phyloP scores from a whole-genome alignment of 30 jellyfish, hydroid and myxozoan species.

The Cassiopea xamachana region DNA sequence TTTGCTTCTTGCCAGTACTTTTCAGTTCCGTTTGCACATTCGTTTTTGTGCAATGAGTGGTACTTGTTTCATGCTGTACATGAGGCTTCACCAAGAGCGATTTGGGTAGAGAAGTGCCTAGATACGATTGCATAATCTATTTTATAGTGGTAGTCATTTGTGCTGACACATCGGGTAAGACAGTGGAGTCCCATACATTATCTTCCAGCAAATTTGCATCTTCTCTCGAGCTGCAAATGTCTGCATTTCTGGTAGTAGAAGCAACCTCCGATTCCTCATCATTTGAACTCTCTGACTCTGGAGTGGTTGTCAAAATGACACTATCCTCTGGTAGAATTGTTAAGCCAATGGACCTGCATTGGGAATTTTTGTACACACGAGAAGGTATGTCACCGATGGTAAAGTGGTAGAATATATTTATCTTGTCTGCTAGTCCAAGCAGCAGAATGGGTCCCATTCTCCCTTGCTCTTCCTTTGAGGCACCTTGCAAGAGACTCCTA shows the following conservation, averaged over 20 bases:
- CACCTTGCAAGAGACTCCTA: neutral
- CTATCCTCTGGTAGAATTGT: constrained; percentile 5
- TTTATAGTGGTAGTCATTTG: too few relatives aligned
- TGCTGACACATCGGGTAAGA: too few relatives aligned
- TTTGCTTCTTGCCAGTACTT: neutral
- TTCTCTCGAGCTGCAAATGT: neutral
- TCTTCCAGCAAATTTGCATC: neutral
- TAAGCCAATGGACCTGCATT: neutral
- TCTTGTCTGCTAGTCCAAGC: constrained; percentile 17
- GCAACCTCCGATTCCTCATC: neutral
- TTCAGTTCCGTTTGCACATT: neutral
- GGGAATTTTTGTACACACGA: neutral
- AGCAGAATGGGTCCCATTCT: constrained; percentile 4
- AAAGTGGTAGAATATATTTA: constrained; percentile 1
- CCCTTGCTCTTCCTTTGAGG: neutral
- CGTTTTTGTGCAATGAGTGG: neutral
- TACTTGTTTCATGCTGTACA: neutral
- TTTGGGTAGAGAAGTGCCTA: too few relatives aligned
- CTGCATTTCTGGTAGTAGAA: neutral
- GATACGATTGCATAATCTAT: too few relatives aligned
- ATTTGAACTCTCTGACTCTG: neutral
- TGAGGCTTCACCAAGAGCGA: neutral
- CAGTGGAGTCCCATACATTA: constrained; percentile 1
- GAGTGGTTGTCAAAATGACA: neutral
- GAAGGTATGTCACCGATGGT: constrained; percentile 36